Conservation (phyloP, 2,888 invertebrate genomes). For the Agapetus fuscipes region DNA sequence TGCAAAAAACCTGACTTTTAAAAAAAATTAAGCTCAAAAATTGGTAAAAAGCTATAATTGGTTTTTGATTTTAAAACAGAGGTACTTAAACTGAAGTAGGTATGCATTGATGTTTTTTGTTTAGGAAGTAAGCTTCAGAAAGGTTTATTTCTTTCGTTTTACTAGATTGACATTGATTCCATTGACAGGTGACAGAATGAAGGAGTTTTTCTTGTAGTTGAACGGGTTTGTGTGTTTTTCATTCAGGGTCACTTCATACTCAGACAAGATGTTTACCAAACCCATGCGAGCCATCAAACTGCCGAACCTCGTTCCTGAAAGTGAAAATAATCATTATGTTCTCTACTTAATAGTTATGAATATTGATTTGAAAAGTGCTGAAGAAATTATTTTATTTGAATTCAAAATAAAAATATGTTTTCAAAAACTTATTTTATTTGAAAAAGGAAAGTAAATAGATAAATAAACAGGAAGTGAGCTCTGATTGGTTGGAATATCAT, state of each 20-base stretch:
- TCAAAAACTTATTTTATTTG: no score
- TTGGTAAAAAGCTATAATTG: no score
- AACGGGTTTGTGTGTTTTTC: constrained; percentile 9
- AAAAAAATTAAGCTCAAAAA: no score
- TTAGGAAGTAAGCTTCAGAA: no score
- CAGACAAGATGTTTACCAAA: constrained; percentile 9
- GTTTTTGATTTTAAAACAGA: no score
- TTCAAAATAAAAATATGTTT: no score
- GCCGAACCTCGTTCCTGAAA: constrained; percentile 20
- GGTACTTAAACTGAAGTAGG: no score
- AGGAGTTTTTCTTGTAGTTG: constrained; percentile 14
- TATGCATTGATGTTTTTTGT: no score
- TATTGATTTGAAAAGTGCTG: background rate
- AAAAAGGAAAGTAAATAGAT: no score
- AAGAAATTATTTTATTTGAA: background rate
- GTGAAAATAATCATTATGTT: background rate
- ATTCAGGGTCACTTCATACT: constrained; percentile 14
- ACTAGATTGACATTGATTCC: constrained; percentile 17
- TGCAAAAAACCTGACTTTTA: no score
- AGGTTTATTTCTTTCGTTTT: constrained; percentile 11
- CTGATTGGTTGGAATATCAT: no score
- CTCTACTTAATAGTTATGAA: background rate
- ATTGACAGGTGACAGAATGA: constrained; percentile 17
- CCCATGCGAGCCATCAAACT: constrained; percentile 19
- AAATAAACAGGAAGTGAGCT: background rate